phyloP scores from a whole-genome alignment of 92 coral and sea anemone species.

The Phenganax stokvisi region DNA sequence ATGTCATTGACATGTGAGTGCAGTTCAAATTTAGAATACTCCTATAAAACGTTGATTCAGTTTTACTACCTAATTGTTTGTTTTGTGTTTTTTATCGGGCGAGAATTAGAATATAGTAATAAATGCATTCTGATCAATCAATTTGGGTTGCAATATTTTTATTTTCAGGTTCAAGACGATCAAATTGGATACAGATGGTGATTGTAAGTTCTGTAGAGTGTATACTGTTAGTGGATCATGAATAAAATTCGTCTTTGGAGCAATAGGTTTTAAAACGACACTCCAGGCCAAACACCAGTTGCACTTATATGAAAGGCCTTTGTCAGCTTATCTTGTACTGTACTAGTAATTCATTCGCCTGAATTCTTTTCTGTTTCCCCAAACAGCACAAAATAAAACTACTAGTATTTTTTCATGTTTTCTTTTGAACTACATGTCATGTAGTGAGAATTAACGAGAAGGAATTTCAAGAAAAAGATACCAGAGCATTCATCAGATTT shows the following conservation, averaged over 20 bases:
- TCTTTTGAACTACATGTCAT: background rate
- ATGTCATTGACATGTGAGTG: slow-evolving; percentile 57
- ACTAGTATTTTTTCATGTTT: background rate
- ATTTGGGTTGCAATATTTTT: background rate
- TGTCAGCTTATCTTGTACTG: background rate
- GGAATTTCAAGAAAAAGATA: slow-evolving; percentile 60
- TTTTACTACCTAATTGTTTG: too few species aligned
- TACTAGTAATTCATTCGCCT: background rate
- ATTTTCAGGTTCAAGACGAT: slow-evolving; percentile 48
- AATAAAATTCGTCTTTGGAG: too few species aligned
- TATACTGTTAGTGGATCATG: too few species aligned
- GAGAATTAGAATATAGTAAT: too few species aligned
- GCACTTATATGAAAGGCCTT: background rate
- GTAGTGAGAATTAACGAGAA: slow-evolving; percentile 51
- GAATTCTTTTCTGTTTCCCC: background rate
- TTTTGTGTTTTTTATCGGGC: too few species aligned
- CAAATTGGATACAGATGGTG: slow-evolving; percentile 61
- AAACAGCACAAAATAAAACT: too few species aligned
- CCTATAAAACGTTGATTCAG: too few species aligned
- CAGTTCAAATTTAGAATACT: background rate
- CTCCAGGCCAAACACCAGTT: too few species aligned
- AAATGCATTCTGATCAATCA: too few species aligned
- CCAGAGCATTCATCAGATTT: slow-evolving; percentile 56
- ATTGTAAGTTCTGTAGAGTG: slow-evolving; percentile 46
- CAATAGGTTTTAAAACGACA: too few species aligned